Conservation (phyloP, 2,888 invertebrate species). For the Furcula furcula region DNA sequence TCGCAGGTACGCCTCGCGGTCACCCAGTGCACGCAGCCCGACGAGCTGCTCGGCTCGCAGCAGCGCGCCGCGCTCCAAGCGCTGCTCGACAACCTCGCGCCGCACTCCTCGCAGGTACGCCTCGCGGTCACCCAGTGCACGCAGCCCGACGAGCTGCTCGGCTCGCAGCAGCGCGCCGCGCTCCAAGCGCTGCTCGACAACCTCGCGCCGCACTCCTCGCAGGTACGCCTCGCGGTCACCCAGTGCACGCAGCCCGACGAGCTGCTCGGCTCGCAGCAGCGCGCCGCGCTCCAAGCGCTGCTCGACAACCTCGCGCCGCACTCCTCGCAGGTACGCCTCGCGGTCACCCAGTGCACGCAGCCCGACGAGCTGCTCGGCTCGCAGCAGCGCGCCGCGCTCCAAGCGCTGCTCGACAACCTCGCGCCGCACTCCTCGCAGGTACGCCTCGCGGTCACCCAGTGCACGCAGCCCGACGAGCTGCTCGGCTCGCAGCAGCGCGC, state of each 20-base stretch:
- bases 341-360: neutral
- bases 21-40: too few species aligned
- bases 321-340: constrained; percentile 1
- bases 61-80: constrained; percentile 23
- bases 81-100: constrained; percentile 5
- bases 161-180: constrained; percentile 8
- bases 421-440: neutral
- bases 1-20: too few species aligned
- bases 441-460: neutral
- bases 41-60: constrained; percentile 21
- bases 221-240: too few species aligned
- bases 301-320: constrained; percentile 4
- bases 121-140: too few species aligned
- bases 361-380: neutral
- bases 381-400: neutral
- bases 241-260: neutral
- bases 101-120: neutral
- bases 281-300: constrained; percentile 23
- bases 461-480: constrained; percentile 28
- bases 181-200: constrained; percentile 4
- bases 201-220: neutral
- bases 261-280: constrained; percentile 20
- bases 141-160: constrained; percentile 19
- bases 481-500: constrained; percentile 22
- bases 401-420: constrained; percentile 11